A percentile compares a stretch with the other conserved stretches of the same genome.
Conservation (phyloP, 2,888 invertebrate genomes). For the Diadromus collaris region DNA sequence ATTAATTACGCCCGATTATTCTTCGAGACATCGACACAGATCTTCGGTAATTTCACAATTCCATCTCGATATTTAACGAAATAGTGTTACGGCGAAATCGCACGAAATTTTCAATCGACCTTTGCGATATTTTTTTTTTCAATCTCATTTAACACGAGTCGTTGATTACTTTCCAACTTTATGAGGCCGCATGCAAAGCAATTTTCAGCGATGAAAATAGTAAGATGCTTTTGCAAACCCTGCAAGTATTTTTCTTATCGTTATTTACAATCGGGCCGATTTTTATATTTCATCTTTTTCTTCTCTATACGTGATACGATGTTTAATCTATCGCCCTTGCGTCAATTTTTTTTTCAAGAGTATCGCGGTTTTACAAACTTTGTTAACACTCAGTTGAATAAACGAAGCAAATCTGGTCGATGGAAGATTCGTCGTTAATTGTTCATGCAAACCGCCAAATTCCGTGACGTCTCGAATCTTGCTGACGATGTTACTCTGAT, state of each 20-base stretch:
- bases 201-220: not conserved
- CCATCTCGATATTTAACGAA: not conserved
- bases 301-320: not conserved
- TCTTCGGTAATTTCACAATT: not conserved
- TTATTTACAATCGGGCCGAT: not conserved
- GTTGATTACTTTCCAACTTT: constrained; percentile 28
- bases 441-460: constrained; percentile 19
- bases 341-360: not conserved
- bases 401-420: not conserved
- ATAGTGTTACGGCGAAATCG: not conserved
- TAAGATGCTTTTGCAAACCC: too few species aligned
- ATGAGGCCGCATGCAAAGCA: not conserved
- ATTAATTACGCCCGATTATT: constrained; percentile 23
- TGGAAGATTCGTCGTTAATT: not conserved
- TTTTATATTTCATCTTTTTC: not conserved
- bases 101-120: not conserved
- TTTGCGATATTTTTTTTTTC: constrained; percentile 13
- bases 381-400: not conserved
- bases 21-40: constrained; percentile 1
- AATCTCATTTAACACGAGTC: not conserved
- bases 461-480: constrained; percentile 19
- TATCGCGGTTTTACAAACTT: not conserved
- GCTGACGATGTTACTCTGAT: constrained; percentile 11
- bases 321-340: not conserved
- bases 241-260: too few species aligned